Evolutionary conservation across 2,797 vertebrate species (phyloP), one percentile per base, ranked within the genome.

Genomic region (Naso thynnoides): DNA sequence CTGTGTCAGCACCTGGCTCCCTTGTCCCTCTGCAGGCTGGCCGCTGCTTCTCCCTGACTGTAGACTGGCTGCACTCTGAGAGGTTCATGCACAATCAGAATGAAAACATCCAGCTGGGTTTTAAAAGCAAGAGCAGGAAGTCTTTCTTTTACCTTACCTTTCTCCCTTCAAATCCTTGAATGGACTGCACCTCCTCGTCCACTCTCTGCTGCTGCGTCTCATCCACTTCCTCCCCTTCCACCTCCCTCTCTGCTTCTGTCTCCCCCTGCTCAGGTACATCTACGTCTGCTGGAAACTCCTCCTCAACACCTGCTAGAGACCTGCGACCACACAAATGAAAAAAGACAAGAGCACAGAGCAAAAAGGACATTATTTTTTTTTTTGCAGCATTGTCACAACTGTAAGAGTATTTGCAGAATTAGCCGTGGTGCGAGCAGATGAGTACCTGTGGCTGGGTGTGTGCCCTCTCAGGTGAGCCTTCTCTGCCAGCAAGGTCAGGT

Each of bases 401-500:
- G 10, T 38, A 0, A 16, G 31, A 3, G 8, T 19, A 21, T 44
- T 18, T 3, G 0, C 19, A 15, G 4, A 5, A 15, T 13, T 39
- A 3, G 13, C 15, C 13, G 23, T 5, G 3, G 15, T 23, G 9
- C 26, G 15, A 54, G 21, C 14, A 8, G 27, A 66, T 21, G 0
- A 5, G 44, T 49, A 87, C 90, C 87, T 88, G 72, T 21, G 8
- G 57, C 54, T 50, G 19, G 38, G 45, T 69, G 81, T 47, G 38
- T 75, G 39, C 10, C 70, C 66, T 16, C 2, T 56, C 42, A 27
- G n/a, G 65, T 76, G 79, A 47, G 67, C 50, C 65, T 73, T 70
- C 58, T 21, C 79, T 33, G 81, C 83, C 19, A 93, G 88, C 0
- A 91, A 87, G 0, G 96, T 95, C 26, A 98, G 15, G 6, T 98